Evolutionary conservation across 2,113 vertebrate species (phyloP), one percentile per base, ranked within the genome.

Genomic region (Xiphophorus maculatus): DNA sequence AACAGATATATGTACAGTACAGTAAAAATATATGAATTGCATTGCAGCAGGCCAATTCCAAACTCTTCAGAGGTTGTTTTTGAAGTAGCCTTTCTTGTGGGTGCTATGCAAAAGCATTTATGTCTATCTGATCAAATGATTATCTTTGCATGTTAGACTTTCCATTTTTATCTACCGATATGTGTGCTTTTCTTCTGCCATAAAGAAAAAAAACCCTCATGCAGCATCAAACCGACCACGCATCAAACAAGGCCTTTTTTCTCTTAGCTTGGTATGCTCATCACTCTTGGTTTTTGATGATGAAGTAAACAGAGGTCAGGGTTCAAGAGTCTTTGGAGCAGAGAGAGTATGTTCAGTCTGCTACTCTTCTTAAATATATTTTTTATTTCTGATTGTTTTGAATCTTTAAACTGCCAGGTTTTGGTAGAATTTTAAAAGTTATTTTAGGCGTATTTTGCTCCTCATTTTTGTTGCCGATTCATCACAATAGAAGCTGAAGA

Each of bases 281-380:
- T 75, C 58, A 22, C 58, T 84, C 71, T 64, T 66, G 83, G 84
- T 89, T 91, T 87, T 91, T 92, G 91, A 89, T 88, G 83, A 85
- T 81, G 61, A 86, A 75, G 79, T 75, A 78, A 76, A 80, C 84
- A 88, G 89, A 91, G 88, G 90, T 92, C 90, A 90, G 90, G 88
- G 89, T 81, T 93, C 85, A 92, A 81, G 80, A 88, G 82, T 83
- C 83, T 89, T 84, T 84, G 77, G 28, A 69, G 48, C 32, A 13
- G 66, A 82, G 32, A 69, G 67, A 78, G 75, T 54, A 25, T 42
- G 11, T 74, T 81, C 29, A 68, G 73, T 87, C 82, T 90, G 85
- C 74, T 85, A 85, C 71, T 81, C 73, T 77, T 91, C 81, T 85
- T 90, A 74, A 89, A 58, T 88, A 69, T 81, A 54, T 37, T 37